Base-by-base conservation (phyloP, 2,888 invertebrate species). In the Psylliodes chrysocephalus region DNA sequence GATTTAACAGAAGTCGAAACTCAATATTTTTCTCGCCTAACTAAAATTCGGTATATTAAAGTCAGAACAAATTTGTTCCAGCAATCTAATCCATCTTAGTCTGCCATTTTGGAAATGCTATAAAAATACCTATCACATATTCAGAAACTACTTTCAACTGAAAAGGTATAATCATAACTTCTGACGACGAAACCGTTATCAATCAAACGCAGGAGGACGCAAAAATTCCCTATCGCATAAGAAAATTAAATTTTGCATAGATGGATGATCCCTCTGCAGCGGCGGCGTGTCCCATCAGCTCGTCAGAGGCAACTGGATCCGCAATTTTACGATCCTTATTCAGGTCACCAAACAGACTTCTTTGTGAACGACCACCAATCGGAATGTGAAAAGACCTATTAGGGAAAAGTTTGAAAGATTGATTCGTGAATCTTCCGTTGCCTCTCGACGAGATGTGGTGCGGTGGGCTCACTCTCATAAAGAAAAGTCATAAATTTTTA, bases 401-500 rank as follows among this genome's bases (percentile, higher is more conserved):
- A 66, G 60, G 61, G 64, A 63, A 57, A 72, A 70, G 66, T 73
- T 67, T 66, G 30, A 64, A 68, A 69, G 68, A 73, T 73, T 69
- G 70, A 69, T 68, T 69, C 64, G 60, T 57, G 63, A 64, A 68
- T 67, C 67, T 60, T 55, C 52, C 47, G 51, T 53, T 40, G 66
- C 62, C 70, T 57, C 47, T 63, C 64, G 64, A 68, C 61, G 63
- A 64, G 63, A 70, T 70, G 65, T 64, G 46, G 19, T 42, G 25
- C 40, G 10, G 40, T 64, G 65, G 67, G 66, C n/a, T n/a, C n/a
- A n/a, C n/a, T 66, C 63, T 69, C 68, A 71, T 71, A 70, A 74
- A 68, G 68, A 70, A 61, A 63, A 66, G 70, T 68, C 71, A 75
- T 77, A 78, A 75, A 77, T 77, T 77, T 75, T 75, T 77, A 76